Percentiles rank a stretch among this genome's conserved stretches.
These are phyloP conservation scores for Dryobates pubescens DNA, from an alignment of 2,797 vertebrate species.

Conservation along the genomic window DNA sequence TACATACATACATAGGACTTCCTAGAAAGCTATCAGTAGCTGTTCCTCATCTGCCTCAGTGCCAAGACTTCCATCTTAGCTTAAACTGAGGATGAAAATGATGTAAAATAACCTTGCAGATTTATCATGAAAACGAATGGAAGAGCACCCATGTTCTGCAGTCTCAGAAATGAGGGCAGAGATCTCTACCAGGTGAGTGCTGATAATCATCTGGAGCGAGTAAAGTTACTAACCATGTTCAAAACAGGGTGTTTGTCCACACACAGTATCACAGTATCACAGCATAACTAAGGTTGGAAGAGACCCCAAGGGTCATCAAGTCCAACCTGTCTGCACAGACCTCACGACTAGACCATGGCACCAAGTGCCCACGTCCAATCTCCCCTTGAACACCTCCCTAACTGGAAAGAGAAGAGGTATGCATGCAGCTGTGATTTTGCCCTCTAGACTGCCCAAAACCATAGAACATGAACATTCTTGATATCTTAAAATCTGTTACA, in stretches of 20 bases:
- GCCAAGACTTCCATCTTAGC: not conserved
- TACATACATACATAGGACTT: not conserved
- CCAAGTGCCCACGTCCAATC: too few relatives aligned
- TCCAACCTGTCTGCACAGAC: too few relatives aligned
- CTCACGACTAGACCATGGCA: too few relatives aligned
- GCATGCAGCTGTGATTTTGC: not conserved
- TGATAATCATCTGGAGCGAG: not conserved
- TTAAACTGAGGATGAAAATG: not conserved
- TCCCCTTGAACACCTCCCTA: too few relatives aligned
- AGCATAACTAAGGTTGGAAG: too few relatives aligned
- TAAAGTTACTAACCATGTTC: not conserved
- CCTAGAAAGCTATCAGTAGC: not conserved
- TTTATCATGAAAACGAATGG: not conserved
- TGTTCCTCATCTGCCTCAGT: not conserved
- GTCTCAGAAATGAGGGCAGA: not conserved
- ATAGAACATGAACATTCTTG: fast-evolving
- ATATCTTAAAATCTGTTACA: not conserved
- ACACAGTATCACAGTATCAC: too few relatives aligned
- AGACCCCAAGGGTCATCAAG: too few relatives aligned
- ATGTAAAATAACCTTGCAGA: not conserved
- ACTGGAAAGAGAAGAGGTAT: not conserved
- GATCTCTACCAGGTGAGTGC: not conserved
- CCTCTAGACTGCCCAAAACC: not conserved
- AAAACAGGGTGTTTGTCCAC: not conserved
- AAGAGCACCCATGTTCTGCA: not conserved